A percentile compares a stretch with the other conserved stretches of the same genome.
phyloP scores from a whole-genome alignment of 2,888 invertebrate species.

The Atethmia centrago region DNA sequence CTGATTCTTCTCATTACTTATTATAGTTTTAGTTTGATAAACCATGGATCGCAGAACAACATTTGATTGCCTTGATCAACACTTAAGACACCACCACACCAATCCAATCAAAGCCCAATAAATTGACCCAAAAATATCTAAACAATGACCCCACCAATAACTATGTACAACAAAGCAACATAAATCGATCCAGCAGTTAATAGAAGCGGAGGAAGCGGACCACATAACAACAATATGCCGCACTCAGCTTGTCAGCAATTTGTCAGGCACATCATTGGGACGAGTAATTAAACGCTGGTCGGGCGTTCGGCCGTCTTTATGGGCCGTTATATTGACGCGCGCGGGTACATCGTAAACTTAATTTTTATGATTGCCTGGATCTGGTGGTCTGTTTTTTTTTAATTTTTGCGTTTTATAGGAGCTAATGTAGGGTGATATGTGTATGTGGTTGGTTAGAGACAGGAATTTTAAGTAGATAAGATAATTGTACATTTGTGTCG shows the following conservation, averaged over 20 bases:
- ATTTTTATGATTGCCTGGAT: slow-evolving; percentile 66
- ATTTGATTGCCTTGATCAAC: not conserved
- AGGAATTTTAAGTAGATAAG: not conserved
- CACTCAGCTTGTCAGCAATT: slow-evolving; percentile 75
- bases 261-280: slow-evolving; percentile 78
- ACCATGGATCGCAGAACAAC: too few species aligned
- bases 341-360: slow-evolving; percentile 63
- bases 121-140: slow-evolving; percentile 36
- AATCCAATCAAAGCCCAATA: slow-evolving; percentile 16
- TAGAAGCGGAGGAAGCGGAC: slow-evolving; percentile 52
- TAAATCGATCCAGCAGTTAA: slow-evolving; percentile 62
- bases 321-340: slow-evolving; percentile 59
- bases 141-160: slow-evolving; percentile 22
- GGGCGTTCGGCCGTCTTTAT: slow-evolving; percentile 68
- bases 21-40: too few species aligned
- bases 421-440: slow-evolving; percentile 6
- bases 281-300: slow-evolving; percentile 77
- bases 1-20: too few species aligned
- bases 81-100: not conserved
- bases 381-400: slow-evolving; percentile 14
- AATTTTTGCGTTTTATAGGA: slow-evolving; percentile 13
- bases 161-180: slow-evolving; percentile 47
- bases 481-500: not conserved
- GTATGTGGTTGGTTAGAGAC: not conserved
- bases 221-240: slow-evolving; percentile 60